phyloP scores from a whole-genome alignment of 2,113 vertebrate genomes.

The Nibea albiflora region DNA sequence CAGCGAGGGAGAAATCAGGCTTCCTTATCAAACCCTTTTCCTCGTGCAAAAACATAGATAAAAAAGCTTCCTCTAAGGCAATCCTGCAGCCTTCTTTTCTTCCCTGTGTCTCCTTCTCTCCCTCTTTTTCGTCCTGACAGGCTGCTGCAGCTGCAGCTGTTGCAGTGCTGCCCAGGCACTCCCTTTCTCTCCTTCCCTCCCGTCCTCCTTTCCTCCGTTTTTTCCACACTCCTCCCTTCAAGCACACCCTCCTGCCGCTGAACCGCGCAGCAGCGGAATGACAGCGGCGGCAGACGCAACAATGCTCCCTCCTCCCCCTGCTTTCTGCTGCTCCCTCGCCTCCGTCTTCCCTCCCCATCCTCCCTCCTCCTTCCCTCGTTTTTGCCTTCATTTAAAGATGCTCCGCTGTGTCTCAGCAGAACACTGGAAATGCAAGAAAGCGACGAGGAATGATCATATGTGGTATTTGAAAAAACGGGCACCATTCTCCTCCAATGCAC shows the following conservation, averaged over 20 bases:
- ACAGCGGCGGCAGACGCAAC: conserved; percentile 82
- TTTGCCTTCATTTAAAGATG: conserved; percentile 74
- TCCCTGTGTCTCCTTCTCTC: conserved; percentile 9
- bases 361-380: conserved; percentile 36
- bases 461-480: conserved; percentile 36
- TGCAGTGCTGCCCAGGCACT: conserved; percentile 80
- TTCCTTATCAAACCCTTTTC: conserved; percentile 57
- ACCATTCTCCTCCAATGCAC: conserved; percentile 30
- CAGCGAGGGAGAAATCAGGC: conserved; percentile 64
- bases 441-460: conserved; percentile 46
- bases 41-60: conserved; percentile 50
- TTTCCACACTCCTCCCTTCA: conserved; percentile 79
- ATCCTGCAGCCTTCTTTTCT: conserved; percentile 63
- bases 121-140: conserved; percentile 70
- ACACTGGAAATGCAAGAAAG: conserved; percentile 66
- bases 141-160: conserved; percentile 83
- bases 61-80: conserved; percentile 59
- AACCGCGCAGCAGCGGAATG: conserved; percentile 84
- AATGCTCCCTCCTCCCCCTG: conserved; percentile 77
- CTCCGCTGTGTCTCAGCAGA: conserved; percentile 71
- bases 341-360: conserved; percentile 68
- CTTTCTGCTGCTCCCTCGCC: conserved; percentile 68
- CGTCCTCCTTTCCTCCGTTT: conserved; percentile 68
- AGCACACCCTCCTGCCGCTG: conserved; percentile 81
- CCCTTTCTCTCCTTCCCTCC: conserved; percentile 74